Percentiles rank a stretch among this genome's conserved stretches.
phyloP scores from a whole-genome alignment of 2,888 invertebrate species.

The Meiosimyza decipiens region DNA sequence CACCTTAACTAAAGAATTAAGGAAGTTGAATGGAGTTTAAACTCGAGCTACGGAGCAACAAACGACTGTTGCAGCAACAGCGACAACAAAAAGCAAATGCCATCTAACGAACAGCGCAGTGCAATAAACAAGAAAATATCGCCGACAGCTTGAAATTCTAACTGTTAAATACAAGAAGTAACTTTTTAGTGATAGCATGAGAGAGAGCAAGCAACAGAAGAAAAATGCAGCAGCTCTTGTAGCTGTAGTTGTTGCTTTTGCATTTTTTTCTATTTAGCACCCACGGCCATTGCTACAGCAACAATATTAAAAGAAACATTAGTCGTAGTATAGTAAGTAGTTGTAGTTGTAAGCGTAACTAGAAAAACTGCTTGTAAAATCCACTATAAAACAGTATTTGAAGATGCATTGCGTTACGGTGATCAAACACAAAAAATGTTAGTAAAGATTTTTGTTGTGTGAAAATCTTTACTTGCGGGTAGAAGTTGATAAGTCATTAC shows the following conservation, averaged over 20 bases:
- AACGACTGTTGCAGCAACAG: not conserved
- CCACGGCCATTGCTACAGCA: conserved; percentile 22
- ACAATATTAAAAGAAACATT: too few species aligned
- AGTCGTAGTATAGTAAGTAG: too few species aligned
- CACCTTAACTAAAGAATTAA: not conserved
- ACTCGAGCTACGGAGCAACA: not conserved
- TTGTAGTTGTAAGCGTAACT: too few species aligned
- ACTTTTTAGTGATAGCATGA: not conserved
- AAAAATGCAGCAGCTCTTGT: conserved; percentile 3
- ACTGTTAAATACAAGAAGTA: conserved; percentile 27
- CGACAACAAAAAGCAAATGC: conserved; percentile 16
- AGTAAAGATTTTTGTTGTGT: too few species aligned
- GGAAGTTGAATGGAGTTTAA: conserved; percentile 1
- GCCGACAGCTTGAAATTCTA: conserved; percentile 27
- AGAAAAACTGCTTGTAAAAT: too few species aligned
- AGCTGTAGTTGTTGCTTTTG: conserved; percentile 5
- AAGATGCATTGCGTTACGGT: too few species aligned
- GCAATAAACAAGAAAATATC: conserved; percentile 28
- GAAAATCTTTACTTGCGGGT: too few species aligned
- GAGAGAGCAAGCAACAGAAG: not conserved
- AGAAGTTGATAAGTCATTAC: too few species aligned
- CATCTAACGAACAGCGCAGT: conserved; percentile 24
- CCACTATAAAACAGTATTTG: too few species aligned
- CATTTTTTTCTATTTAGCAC: conserved; percentile 35
- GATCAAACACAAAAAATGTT: too few species aligned